Base-by-base conservation (phyloP, 2,113 vertebrate genomes). In the Seriola quinqueradiata region DNA sequence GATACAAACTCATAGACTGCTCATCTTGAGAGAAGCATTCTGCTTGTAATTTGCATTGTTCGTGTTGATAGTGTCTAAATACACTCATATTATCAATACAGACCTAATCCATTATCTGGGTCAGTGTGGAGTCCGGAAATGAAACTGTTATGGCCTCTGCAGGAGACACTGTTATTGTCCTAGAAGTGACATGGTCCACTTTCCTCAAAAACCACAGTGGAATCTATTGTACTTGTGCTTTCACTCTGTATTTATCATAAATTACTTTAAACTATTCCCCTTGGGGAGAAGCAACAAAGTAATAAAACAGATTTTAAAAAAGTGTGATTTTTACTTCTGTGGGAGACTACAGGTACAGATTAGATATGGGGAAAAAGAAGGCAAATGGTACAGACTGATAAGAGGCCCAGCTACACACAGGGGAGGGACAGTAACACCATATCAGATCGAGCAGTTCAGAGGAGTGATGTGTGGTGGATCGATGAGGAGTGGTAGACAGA, bases 381-480 rank as follows among this genome's bases (percentile, higher is more conserved):
- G 19, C 34, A 57, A 48, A 75, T 54, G 8, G 42, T 32, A 23
- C n/a, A 57, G n/a, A 32, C 57, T 36, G 57, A 66, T 74, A 73
- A 72, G n/a, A 59, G 58, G 28, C 19, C n/a, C 3, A 7, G 21
- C 42, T 28, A 58, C 36, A 70, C 12, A 17, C 19, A 58, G 44
- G 23, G 13, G 60, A 40, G 46, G 46, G 67, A 17, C 12, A 69
- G 40, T 59, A 36, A 52, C 55, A 73, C 21, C 4, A 21, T 12
- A 67, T 81, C 77, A 71, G 69, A 82, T 50, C 46, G 81, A 70
- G 42, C 25, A 14, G 48, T 79, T 73, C 38, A 32, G 54, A 28
- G 64, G 17, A 65, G 64, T 19, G 32, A 57, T 32, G 74, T 50
- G 70, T 5, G 46, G 17, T 58, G 74, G 77, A 79, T 89, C 46